Evolutionary conservation across 92 coral and sea anemone species (phyloP).

Genomic region (Paragorgia papillata): DNA sequence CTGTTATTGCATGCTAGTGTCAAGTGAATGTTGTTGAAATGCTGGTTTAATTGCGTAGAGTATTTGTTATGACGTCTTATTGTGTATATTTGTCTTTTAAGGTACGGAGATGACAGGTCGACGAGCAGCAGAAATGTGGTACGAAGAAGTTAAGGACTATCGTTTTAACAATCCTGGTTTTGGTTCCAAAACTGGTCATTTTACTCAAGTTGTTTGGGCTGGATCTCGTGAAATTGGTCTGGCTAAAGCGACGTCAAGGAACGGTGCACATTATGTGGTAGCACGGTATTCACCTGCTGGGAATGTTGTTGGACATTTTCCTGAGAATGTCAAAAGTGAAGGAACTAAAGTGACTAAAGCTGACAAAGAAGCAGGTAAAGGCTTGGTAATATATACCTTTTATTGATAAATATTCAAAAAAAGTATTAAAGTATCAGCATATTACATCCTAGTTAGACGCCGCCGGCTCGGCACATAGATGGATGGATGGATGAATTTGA

Average conservation of each 20-base stretch:
- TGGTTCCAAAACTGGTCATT: constrained; percentile 94
- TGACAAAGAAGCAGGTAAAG: constrained; percentile 54
- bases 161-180: constrained; percentile 87
- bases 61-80: too few species aligned
- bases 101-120: constrained; percentile 87
- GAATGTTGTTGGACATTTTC: constrained; percentile 90
- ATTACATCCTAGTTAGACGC: too few species aligned
- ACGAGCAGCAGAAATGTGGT: constrained; percentile 99
- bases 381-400: neutral
- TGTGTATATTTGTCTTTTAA: constrained; percentile 5
- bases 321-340: constrained; percentile 82
- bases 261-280: constrained; percentile 94
- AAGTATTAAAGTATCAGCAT: too few species aligned
- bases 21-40: too few species aligned
- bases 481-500: too few species aligned
- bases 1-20: too few species aligned
- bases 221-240: constrained; percentile 86
- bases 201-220: constrained; percentile 93
- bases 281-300: constrained; percentile 95
- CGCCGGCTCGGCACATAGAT: too few species aligned
- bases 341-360: constrained; percentile 74
- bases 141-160: constrained; percentile 92
- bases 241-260: constrained; percentile 84
- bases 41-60: too few species aligned
- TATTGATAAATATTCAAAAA: too few species aligned